Evolutionary conservation across 2,888 invertebrate species (phyloP).

Genomic region (Macrophya alboannulata): DNA sequence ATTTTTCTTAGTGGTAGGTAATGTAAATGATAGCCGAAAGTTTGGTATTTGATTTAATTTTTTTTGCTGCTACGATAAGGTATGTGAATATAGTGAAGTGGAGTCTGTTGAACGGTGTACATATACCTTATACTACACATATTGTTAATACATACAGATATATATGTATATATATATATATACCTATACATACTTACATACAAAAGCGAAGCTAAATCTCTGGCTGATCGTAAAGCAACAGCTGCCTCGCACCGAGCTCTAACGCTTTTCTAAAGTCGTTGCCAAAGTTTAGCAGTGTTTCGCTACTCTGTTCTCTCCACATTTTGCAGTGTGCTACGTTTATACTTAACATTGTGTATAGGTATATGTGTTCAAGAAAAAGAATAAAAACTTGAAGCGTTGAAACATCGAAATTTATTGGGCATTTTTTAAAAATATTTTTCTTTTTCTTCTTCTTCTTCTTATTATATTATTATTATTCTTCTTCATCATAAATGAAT

Average conservation of each 20-base stretch:
- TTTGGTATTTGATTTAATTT: no score
- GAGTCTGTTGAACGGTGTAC: not conserved
- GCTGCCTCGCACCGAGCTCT: conserved; percentile 22
- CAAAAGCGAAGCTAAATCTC: conserved; percentile 17
- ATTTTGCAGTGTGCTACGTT: not conserved
- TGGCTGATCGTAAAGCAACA: conserved; percentile 38
- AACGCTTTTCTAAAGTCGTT: conserved; percentile 46
- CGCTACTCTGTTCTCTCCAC: not conserved
- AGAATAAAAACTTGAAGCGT: not conserved
- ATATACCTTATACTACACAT: not conserved
- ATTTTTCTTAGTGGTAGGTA: no score
- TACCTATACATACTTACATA: not conserved
- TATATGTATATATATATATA: not conserved
- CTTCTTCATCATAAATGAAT: not conserved
- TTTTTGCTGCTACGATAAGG: not conserved
- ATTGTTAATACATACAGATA: not conserved
- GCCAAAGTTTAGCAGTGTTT: conserved; percentile 14
- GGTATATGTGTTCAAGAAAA: not conserved
- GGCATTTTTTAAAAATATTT: not conserved
- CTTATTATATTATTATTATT: no score
- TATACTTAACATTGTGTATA: not conserved
- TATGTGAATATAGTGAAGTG: not conserved
- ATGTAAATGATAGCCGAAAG: no score
- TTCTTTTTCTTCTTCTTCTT: not conserved
- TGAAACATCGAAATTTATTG: not conserved